Evolutionary conservation across 1,140 invertebrate species (phyloP).

Genomic region (Lepidurus arcticus): DNA sequence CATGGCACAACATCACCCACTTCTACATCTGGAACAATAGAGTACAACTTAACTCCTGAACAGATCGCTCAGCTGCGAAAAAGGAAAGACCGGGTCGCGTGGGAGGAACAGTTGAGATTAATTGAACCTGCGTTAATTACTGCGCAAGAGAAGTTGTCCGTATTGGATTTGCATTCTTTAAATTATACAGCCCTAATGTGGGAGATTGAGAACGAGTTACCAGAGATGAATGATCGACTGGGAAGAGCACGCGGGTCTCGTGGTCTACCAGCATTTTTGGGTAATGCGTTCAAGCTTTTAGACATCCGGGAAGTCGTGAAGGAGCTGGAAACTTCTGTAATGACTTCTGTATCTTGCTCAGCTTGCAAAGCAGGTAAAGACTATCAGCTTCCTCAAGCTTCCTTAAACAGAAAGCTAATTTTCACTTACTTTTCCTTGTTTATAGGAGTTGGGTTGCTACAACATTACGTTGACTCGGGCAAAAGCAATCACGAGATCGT

Average conservation of each 20-base stretch:
- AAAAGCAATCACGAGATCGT: slow-evolving; percentile 80
- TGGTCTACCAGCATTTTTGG: slow-evolving; percentile 46
- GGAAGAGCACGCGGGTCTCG: slow-evolving; percentile 34
- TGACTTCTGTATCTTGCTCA: slow-evolving; percentile 84
- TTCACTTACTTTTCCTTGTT: slow-evolving; percentile 34
- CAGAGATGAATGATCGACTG: slow-evolving; percentile 33
- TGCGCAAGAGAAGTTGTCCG: slow-evolving; percentile 29
- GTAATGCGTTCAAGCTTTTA: slow-evolving; percentile 70
- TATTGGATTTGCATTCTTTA: slow-evolving; percentile 19
- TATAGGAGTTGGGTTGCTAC: slow-evolving; percentile 67
- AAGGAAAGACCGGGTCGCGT: background rate
- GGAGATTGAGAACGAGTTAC: slow-evolving; percentile 37
- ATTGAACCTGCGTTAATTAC: slow-evolving; percentile 27
- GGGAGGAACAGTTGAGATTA: slow-evolving; percentile 30
- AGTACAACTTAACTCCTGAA: slow-evolving; percentile 5
- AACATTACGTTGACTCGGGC: slow-evolving; percentile 74
- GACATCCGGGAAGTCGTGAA: slow-evolving; percentile 76
- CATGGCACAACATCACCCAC: background rate
- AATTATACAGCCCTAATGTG: slow-evolving; percentile 39
- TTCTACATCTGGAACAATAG: background rate
- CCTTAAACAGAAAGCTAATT: background rate
- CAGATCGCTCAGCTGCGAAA: background rate
- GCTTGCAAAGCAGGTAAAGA: slow-evolving; percentile 73
- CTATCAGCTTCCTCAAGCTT: background rate
- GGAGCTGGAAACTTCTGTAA: slow-evolving; percentile 81